Evolutionary conservation across 2,888 invertebrate genomes (phyloP).

Genomic region (Argyresthia goedartella): DNA sequence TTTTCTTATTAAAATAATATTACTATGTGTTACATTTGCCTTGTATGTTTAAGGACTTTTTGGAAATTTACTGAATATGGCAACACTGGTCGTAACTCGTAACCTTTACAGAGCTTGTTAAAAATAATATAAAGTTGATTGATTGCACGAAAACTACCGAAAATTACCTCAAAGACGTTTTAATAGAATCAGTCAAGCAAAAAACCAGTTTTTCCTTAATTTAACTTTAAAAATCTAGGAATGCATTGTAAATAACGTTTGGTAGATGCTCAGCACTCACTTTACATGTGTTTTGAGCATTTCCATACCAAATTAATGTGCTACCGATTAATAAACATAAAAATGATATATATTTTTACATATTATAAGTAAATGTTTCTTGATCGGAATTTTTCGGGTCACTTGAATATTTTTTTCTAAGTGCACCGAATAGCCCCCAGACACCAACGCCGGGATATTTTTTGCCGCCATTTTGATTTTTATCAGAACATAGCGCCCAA

Average conservation of each 20-base stretch:
- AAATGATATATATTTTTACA: background rate
- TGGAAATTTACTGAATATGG: conserved; percentile 24
- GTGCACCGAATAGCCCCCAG: conserved; percentile 1
- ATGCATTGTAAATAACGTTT: conserved; percentile 67
- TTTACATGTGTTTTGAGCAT: conserved; percentile 37
- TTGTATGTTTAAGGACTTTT: conserved; percentile 44
- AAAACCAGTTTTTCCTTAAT: conserved; percentile 36
- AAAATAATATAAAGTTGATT: background rate
- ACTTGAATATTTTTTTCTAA: background rate
- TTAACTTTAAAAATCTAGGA: conserved; percentile 23
- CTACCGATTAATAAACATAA: conserved; percentile 15
- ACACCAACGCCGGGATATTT: background rate
- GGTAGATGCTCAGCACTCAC: conserved; percentile 52
- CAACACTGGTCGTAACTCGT: conserved; percentile 24
- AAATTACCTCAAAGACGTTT: background rate
- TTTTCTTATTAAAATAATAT: conserved; percentile 46
- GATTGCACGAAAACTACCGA: background rate
- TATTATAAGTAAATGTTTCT: background rate
- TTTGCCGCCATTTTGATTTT: too few relatives aligned
- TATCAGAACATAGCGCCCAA: too few relatives aligned
- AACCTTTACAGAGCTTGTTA: background rate
- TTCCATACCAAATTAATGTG: conserved; percentile 48
- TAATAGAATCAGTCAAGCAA: background rate
- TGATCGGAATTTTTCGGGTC: background rate
- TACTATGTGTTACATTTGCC: conserved; percentile 59